Evolutionary conservation across 2,113 vertebrate genomes (phyloP), one percentile per base, ranked within the genome.

Genomic region (Peucedramus taeniatus): DNA sequence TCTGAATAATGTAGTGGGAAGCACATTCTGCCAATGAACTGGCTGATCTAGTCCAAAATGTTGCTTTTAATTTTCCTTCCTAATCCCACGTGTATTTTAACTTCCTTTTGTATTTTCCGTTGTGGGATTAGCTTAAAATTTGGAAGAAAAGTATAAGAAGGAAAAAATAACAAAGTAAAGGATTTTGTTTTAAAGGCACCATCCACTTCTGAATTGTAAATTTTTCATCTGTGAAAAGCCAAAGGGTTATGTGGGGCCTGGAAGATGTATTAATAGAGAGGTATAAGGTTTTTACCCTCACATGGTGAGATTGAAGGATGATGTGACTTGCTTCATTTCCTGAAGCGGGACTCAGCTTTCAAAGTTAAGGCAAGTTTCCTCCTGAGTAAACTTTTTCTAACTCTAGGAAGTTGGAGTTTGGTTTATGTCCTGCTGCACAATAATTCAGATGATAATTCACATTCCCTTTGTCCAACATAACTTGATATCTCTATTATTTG

Each of bases 1-100:
- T 90, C 93, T 94, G 96, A 97, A 95, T 97, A 97, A 96, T 93
- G 79, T 95, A 96, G 97, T 53, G 82, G 91, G 95, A 97, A 96
- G 94, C 89, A 96, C 82, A 98, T 96, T 96, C 90, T 82, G 83
- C 82, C 74, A 85, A 76, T 87, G 88, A 94, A 97, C 66, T 74
- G 95, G 82, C 82, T 57, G 86, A 87, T 93, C 76, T 65, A 68
- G 80, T 95, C 85, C 77, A 87, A 96, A 96, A 94, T 5, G 35
- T 83, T 89, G 72, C 79, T 94, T 95, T 96, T 91, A 24, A 93
- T 97, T 94, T 97, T 97, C 87, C 86, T 85, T 70, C 92, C 91
- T 94, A 94, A 94, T 96, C 89, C 91, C 90, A 85, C 3, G 1
- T 59, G 90, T 60, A 91, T 94, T 96, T 93, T 72, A 92, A 96